Evolutionary conservation across 35 echinoderm and acorn worm genomes (phyloP).

Genomic region (Strongylocentrotus purpuratus): DNA sequence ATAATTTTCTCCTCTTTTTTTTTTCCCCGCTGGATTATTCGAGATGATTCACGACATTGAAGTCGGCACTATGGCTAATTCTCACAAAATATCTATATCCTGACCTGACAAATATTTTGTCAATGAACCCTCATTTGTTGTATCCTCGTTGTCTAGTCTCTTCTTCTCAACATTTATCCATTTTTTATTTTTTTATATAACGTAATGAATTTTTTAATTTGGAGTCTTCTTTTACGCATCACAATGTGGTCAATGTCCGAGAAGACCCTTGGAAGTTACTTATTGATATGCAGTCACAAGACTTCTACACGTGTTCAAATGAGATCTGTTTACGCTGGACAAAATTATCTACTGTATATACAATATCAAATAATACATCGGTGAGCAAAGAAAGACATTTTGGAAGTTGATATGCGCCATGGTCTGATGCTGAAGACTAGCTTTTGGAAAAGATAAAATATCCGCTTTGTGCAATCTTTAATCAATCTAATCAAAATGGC

Average conservation of each 20-base stretch:
- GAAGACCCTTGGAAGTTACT: too few relatives aligned
- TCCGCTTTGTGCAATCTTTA: neutral
- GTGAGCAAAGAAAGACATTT: neutral
- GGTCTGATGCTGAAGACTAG: neutral
- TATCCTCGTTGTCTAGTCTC: neutral
- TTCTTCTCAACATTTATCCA: neutral
- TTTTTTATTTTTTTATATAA: too few relatives aligned
- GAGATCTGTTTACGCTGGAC: too few relatives aligned
- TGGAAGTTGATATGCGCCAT: neutral
- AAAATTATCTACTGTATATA: neutral
- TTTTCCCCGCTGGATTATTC: neutral
- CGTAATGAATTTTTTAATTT: too few relatives aligned
- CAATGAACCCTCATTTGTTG: conserved; percentile 10
- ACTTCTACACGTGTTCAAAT: too few relatives aligned
- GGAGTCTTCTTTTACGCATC: too few relatives aligned
- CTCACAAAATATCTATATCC: neutral
- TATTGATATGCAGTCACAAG: too few relatives aligned
- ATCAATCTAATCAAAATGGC: neutral
- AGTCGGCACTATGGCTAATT: neutral
- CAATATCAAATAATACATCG: neutral
- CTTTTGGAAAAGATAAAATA: neutral
- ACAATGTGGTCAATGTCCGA: too few relatives aligned
- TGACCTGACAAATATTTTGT: conserved; percentile 4
- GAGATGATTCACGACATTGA: conserved; percentile 3
- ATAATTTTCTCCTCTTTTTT: neutral